Base-by-base conservation (phyloP, 1,140 invertebrate species). In the Hesperophylax magnus region DNA sequence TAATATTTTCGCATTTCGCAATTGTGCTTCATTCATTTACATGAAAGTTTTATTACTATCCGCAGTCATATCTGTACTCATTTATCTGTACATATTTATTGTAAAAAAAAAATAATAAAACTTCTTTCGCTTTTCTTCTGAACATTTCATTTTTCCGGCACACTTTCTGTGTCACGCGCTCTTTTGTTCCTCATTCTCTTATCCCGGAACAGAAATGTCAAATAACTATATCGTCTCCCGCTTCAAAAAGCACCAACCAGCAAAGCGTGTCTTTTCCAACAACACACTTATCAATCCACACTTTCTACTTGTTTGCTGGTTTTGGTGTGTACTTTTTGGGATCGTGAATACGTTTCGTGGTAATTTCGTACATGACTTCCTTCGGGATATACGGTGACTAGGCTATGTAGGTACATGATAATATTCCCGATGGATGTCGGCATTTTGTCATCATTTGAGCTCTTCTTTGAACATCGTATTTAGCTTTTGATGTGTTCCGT, bases 141-240 rank as follows among this genome's bases (percentile, higher is more conserved):
- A 71, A 24, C 20, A 71, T 71, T 71, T 52, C 67, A 71, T 71
- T 79, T 78, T 63, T 58, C 77, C 65, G 77, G 79, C 77, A 83
- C 79, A 83, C 82, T 83, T 83, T 83, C 75, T 60, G 69, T 75
- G 82, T 83, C 78, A 80, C 31, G n/a, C 67, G 39, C 67, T 71
- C 67, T 39, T 71, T 71, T 71, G 67, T 71, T 71, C 67, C 67
- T 52, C 39, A 71, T 71, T 71, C 67, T 71, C 67, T 71, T 71
- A 71, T 52, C 17, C 67, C 34, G n/a, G 39, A 52, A 71, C 39
- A 24, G n/a, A 71, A 71, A 71, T 52, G 39, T 52, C 67, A 47
- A 71, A 71, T 53, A n/a, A 71, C 67, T 71, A 47, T 9, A 18
- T n/a, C 27, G n/a, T 34, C 39, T 4, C 18, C n/a, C 18, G 20